Conservation (phyloP, 2,888 invertebrate species). For the Cheilosia vulpina region DNA sequence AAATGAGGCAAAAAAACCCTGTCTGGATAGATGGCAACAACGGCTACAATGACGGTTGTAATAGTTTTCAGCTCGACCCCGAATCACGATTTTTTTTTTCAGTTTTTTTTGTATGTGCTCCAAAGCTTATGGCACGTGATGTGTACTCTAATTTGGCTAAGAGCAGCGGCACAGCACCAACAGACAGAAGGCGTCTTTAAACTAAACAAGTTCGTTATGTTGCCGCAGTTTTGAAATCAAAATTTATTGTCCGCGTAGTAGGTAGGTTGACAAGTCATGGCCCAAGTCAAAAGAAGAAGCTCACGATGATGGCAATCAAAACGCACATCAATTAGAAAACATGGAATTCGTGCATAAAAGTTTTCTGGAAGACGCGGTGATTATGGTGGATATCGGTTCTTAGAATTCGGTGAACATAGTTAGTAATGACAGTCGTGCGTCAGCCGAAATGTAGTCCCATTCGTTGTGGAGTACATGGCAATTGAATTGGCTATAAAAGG, state of each 20-base stretch:
- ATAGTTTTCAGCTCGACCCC: constrained; percentile 31
- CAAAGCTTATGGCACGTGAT: constrained; percentile 58
- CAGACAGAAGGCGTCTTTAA: constrained; percentile 34
- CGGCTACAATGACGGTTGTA: constrained; percentile 28
- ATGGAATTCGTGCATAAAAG: constrained; percentile 53
- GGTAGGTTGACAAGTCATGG: constrained; percentile 47
- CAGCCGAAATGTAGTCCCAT: background rate
- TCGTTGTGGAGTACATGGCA: background rate
- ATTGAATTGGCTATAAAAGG: background rate
- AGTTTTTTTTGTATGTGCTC: background rate
- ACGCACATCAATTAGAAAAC: constrained; percentile 53
- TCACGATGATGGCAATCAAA: constrained; percentile 42
- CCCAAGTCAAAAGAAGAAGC: constrained; percentile 24
- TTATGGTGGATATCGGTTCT: constrained; percentile 14
- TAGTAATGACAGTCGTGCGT: background rate
- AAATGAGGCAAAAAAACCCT: constrained; percentile 13
- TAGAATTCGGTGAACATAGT: constrained; percentile 6
- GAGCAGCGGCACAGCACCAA: constrained; percentile 1
- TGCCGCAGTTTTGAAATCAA: constrained; percentile 41
- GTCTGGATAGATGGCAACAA: constrained; percentile 56
- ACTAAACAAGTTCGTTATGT: constrained; percentile 11
- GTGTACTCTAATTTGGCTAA: constrained; percentile 61
- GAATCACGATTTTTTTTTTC: constrained; percentile 53
- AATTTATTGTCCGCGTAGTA: constrained; percentile 43
- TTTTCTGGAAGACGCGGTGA: constrained; percentile 1